Evolutionary conservation across 2,797 vertebrate genomes (phyloP).

Genomic region (Darevskia nairensis): DNA sequence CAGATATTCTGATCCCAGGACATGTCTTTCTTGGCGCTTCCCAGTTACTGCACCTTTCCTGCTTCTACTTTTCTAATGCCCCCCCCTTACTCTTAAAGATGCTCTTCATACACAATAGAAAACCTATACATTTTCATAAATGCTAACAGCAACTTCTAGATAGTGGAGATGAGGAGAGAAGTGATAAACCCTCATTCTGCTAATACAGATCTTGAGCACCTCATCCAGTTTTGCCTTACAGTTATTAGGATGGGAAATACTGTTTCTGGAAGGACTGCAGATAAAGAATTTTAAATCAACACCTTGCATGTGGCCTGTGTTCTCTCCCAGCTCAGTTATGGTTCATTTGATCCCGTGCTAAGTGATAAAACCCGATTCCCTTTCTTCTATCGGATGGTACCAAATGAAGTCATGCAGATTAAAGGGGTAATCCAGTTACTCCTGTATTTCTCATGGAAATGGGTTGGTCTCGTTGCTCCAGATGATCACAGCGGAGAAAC

Average conservation of each 20-base stretch:
- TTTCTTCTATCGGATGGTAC: background rate
- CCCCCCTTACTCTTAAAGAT: too few species aligned
- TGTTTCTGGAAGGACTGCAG: background rate
- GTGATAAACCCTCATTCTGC: too few species aligned
- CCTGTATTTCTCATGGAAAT: constrained; percentile 2
- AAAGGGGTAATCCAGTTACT: constrained; percentile 12
- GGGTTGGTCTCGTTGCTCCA: background rate
- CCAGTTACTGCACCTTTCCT: background rate
- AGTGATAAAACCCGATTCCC: constrained; percentile 1
- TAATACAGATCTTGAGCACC: too few species aligned
- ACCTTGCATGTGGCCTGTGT: background rate
- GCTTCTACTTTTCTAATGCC: background rate
- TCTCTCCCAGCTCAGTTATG: constrained; percentile 16
- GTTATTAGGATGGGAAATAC: background rate
- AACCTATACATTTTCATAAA: too few species aligned
- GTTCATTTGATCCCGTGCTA: background rate
- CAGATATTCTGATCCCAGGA: too few species aligned
- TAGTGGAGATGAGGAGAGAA: too few species aligned
- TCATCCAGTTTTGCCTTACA: background rate
- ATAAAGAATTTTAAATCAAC: background rate
- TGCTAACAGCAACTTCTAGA: too few species aligned
- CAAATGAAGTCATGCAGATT: background rate
- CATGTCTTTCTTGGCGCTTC: too few species aligned
- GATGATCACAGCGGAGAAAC: background rate
- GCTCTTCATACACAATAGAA: too few species aligned